A percentile compares a stretch with the other conserved stretches of the same genome.
Evolutionary conservation across 37 sponge, comb jelly and placozoan genomes (phyloP).

Genomic region (Halichondria panicea): DNA sequence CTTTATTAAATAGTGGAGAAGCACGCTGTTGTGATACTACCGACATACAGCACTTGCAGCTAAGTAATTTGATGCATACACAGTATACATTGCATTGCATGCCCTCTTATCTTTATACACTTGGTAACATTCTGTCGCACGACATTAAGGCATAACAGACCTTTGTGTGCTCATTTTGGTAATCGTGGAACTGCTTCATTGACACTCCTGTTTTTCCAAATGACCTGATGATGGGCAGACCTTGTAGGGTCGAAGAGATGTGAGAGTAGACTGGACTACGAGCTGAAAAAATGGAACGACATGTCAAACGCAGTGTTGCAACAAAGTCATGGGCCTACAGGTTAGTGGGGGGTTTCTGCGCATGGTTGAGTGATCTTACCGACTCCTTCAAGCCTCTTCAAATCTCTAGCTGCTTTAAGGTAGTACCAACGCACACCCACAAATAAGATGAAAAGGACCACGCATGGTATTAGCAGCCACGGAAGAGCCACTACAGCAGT

Average conservation of each 20-base stretch:
- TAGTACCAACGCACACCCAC: constrained; percentile 46
- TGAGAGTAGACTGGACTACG: constrained; percentile 86
- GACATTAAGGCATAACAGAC: neutral
- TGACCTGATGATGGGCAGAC: constrained; percentile 69
- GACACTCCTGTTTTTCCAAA: constrained; percentile 25
- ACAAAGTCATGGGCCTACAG: neutral
- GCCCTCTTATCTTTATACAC: too few relatives aligned
- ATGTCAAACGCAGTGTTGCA: neutral
- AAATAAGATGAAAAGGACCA: constrained; percentile 23
- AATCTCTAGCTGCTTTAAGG: constrained; percentile 57
- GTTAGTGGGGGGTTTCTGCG: neutral
- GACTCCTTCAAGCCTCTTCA: constrained; percentile 79
- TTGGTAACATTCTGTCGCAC: too few relatives aligned
- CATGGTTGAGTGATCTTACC: constrained; percentile 24
- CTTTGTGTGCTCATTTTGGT: constrained; percentile 26
- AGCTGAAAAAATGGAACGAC: constrained; percentile 32
- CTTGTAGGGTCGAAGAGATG: constrained; percentile 78
- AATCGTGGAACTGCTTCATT: constrained; percentile 33
- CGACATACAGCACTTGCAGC: too few relatives aligned
- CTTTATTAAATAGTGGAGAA: too few relatives aligned
- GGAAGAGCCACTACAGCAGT: constrained; percentile 53
- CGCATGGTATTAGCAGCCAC: constrained; percentile 50
- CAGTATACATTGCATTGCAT: too few relatives aligned
- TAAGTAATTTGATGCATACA: too few relatives aligned
- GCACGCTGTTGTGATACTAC: too few relatives aligned